These are phyloP conservation scores for Rhyacophila brunnea DNA, from an alignment of 1,140 invertebrate genomes.

Conservation along the genomic window DNA sequence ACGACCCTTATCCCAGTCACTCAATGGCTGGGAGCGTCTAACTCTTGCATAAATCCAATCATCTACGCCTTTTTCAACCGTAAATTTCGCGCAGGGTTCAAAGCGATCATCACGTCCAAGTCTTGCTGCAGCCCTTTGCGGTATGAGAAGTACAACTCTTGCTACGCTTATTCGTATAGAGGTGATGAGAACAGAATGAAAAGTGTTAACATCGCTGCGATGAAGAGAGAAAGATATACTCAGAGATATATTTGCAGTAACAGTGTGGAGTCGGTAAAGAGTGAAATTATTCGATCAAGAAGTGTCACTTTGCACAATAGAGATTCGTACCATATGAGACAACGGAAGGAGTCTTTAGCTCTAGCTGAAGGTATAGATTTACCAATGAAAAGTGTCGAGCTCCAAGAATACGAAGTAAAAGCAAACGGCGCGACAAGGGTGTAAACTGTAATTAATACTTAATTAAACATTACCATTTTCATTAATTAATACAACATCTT, in stretches of 20 bases:
- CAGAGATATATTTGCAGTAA: constrained; percentile 25
- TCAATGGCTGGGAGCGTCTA: constrained; percentile 64
- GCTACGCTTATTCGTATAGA: constrained; percentile 32
- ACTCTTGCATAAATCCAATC: constrained; percentile 53
- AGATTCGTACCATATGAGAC: constrained; percentile 24
- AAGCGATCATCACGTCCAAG: constrained; percentile 43
- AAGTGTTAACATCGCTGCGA: constrained; percentile 20
- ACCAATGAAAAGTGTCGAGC: constrained; percentile 14
- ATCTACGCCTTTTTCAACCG: constrained; percentile 68
- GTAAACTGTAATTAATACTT: constrained; percentile 12
- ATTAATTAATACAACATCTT: too few species aligned
- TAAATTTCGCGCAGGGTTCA: constrained; percentile 66
- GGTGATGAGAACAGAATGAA: constrained; percentile 28
- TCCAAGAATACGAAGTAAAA: constrained; percentile 23
- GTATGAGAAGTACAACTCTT: constrained; percentile 35
- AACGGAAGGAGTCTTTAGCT: constrained; percentile 27
- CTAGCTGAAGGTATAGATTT: constrained; percentile 29
- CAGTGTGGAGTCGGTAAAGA: constrained; percentile 28
- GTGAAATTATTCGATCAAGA: constrained; percentile 24
- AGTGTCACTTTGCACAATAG: constrained; percentile 31
- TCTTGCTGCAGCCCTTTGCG: constrained; percentile 42
- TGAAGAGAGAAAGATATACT: constrained; percentile 27
- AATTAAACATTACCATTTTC: too few species aligned
- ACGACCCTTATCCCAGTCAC: constrained; percentile 56
- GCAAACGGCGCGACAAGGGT: constrained; percentile 28